Evolutionary conservation across 2,888 invertebrate species (phyloP), one percentile per base, ranked within the genome.

Genomic region (Pandemis cinnamomeana): DNA sequence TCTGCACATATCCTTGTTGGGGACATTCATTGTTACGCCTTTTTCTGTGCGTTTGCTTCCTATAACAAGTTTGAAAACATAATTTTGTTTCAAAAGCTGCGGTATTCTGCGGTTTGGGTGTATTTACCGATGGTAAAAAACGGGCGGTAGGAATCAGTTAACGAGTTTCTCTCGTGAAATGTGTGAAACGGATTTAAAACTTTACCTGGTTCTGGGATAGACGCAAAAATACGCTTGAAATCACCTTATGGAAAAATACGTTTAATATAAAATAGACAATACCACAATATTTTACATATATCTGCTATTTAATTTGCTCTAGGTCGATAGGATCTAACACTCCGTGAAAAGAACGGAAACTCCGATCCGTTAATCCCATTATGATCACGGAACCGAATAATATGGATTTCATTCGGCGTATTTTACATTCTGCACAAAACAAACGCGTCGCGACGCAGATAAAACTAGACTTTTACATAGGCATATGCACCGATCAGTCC

Each of bases 41-140:
- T 11, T 42, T 44, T 67, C 58, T 58, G 27, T 64, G 13, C 46
- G 55, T 67, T 55, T 48, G 27, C 44, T 53, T 58, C 58, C 58
- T 36, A 10, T 55, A 58, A 44, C 67, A 7, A 44, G 67, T 58
- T 68, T 44, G 27, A 27, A 7, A 55, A 20, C 15, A 11, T 13
- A 66, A 36, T 55, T 15, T 55, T 55, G 55, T 48, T 48, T 51
- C 5, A 51, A 48, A 51, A 51, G n/a, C n/a, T 51, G 51, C 51
- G 5, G 51, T n/a, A n/a, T 48, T 11, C 46, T n/a, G 51, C 15
- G 51, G 51, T 51, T n/a, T 51, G n/a, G 51, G 51, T n/a, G 51
- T n/a, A 51, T 51, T 51, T 51, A 51, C n/a, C 5, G n/a, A 15
- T 51, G 13, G 51, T n/a, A n/a, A 51, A 51, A 51, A 51, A 53